Evolutionary conservation across 2,113 vertebrate species (phyloP).

Genomic region (Eptesicus fuscus): DNA sequence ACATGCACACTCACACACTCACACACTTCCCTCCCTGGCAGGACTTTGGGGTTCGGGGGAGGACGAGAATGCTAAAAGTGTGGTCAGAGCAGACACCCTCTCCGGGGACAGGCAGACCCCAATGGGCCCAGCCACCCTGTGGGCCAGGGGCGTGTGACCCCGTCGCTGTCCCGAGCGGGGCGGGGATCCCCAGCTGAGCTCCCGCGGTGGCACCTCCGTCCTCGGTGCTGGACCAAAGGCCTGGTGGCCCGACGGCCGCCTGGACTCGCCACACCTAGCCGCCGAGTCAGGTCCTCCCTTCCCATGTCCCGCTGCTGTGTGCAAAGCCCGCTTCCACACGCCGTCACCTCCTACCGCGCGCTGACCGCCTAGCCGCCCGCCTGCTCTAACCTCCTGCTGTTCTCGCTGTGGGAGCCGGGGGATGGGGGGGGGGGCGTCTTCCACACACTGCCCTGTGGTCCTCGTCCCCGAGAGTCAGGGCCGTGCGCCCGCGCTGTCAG

Average conservation of each 20-base stretch:
- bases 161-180: fast-evolving
- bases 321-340: constrained; percentile 72
- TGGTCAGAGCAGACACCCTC: not conserved
- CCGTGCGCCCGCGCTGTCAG: constrained; percentile 50
- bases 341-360: constrained; percentile 61
- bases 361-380: constrained; percentile 69
- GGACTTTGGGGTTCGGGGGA: not conserved
- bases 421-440: constrained; percentile 31
- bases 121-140: too few relatives aligned
- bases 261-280: constrained; percentile 68
- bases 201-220: not conserved
- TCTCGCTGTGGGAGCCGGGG: constrained; percentile 60
- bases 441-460: constrained; percentile 67
- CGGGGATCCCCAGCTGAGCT: not conserved
- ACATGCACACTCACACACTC: not conserved
- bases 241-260: constrained; percentile 49
- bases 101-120: not conserved
- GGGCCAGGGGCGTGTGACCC: fast-evolving
- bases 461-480: too few relatives aligned
- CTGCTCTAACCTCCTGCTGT: constrained; percentile 60
- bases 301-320: constrained; percentile 19
- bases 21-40: not conserved
- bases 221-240: constrained; percentile 54
- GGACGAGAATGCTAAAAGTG: not conserved
- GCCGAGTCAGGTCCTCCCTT: not conserved